phyloP scores from a whole-genome alignment of 1,140 invertebrate species.

The Drosophila trapezifrons region DNA sequence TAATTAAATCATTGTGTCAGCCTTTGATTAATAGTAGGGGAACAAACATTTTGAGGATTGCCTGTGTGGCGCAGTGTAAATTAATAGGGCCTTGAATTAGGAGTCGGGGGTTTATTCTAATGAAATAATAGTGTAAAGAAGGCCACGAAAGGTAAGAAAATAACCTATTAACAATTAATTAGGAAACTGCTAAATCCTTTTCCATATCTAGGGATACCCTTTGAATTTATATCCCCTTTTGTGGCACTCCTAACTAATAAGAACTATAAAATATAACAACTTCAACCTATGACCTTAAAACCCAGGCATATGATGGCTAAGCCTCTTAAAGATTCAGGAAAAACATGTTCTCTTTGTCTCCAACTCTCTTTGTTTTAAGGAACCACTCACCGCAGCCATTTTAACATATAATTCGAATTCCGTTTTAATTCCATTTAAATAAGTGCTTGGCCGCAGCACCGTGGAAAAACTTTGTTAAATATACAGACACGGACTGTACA shows the following conservation, averaged over 20 bases:
- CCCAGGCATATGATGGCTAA: no score
- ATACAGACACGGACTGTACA: constrained; percentile 33
- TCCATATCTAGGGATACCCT: no score
- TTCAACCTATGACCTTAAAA: no score
- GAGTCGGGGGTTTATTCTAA: no score
- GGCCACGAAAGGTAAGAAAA: no score
- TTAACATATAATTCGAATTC: constrained; percentile 16
- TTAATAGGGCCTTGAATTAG: not conserved
- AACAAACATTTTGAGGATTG: constrained; percentile 24
- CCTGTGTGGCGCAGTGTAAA: constrained; percentile 1
- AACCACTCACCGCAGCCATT: not conserved
- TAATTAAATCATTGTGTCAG: constrained; percentile 60
- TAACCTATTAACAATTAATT: no score
- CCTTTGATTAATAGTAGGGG: constrained; percentile 47
- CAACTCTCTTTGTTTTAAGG: not conserved
- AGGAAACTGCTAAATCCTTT: no score
- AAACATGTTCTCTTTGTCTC: no score
- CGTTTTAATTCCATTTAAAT: constrained; percentile 33
- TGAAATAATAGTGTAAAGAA: no score
- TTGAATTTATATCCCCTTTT: no score
- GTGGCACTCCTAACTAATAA: no score
- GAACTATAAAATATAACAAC: not conserved
- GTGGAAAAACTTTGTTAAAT: constrained; percentile 20
- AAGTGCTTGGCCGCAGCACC: constrained; percentile 17
- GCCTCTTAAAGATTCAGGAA: no score